phyloP scores from a whole-genome alignment of 64 coral and sea anemone species.

The Stichodactyla helianthus region DNA sequence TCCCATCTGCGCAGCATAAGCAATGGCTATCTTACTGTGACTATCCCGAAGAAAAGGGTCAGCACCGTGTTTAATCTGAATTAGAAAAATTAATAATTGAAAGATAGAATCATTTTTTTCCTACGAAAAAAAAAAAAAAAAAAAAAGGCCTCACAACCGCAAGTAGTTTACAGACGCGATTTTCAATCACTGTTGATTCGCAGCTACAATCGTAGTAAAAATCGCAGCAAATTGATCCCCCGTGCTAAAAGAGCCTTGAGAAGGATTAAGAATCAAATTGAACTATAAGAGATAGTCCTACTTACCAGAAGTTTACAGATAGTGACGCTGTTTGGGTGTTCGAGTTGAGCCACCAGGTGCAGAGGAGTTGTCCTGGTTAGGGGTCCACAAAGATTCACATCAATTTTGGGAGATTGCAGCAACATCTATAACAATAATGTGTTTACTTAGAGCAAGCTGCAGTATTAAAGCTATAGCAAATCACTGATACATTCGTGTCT shows the following conservation, averaged over 20 bases:
- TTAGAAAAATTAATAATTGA: background rate
- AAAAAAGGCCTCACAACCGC: no score
- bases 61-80: background rate
- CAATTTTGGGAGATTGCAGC: conserved; percentile 6
- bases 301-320: conserved; percentile 26
- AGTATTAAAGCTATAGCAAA: no score
- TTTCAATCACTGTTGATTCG: no score
- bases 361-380: conserved; percentile 12
- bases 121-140: no score
- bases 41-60: conserved; percentile 6
- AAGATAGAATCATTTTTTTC: background rate
- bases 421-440: background rate
- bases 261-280: no score
- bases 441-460: no score
- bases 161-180: no score
- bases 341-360: conserved; percentile 27
- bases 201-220: no score
- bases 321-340: conserved; percentile 17
- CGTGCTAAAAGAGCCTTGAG: no score
- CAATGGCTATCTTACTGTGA: conserved; percentile 16
- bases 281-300: background rate
- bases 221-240: no score
- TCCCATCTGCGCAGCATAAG: conserved; percentile 22
- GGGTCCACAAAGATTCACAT: conserved; percentile 30
- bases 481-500: no score